Conservation (phyloP, 2,797 vertebrate species). For the Malurus splendens region DNA sequence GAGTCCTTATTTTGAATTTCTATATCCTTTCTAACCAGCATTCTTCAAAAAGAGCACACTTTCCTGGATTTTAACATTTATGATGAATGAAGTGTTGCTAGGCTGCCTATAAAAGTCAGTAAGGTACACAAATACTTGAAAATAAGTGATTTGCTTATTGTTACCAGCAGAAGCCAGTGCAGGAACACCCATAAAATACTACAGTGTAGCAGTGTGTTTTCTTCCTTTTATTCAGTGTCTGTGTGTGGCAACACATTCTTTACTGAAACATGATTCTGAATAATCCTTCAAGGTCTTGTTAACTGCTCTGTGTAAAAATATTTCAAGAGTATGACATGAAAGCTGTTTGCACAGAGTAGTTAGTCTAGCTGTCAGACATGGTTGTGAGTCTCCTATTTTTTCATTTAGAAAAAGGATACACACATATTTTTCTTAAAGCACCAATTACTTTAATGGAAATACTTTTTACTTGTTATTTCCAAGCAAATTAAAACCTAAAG, state of each 20-base stretch:
- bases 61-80: background rate
- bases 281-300: conserved; percentile 17
- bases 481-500: conserved; percentile 19
- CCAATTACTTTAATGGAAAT: background rate
- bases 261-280: background rate
- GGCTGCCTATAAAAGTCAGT: background rate
- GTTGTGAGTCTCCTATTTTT: background rate
- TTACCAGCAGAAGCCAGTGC: background rate
- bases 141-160: background rate
- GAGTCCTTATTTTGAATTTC: background rate
- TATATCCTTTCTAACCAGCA: background rate
- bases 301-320: background rate
- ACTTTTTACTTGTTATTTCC: background rate
- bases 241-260: background rate
- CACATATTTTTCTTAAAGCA: background rate
- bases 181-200: background rate
- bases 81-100: background rate
- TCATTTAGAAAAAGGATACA: background rate
- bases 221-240: background rate
- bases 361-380: background rate
- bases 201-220: background rate
- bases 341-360: background rate
- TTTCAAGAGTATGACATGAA: background rate
- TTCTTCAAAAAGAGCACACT: background rate
- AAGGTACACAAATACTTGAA: background rate